A percentile compares a stretch with the other conserved stretches of the same genome.
Conservation (phyloP, 2,888 invertebrate genomes). For the Dione juno region DNA sequence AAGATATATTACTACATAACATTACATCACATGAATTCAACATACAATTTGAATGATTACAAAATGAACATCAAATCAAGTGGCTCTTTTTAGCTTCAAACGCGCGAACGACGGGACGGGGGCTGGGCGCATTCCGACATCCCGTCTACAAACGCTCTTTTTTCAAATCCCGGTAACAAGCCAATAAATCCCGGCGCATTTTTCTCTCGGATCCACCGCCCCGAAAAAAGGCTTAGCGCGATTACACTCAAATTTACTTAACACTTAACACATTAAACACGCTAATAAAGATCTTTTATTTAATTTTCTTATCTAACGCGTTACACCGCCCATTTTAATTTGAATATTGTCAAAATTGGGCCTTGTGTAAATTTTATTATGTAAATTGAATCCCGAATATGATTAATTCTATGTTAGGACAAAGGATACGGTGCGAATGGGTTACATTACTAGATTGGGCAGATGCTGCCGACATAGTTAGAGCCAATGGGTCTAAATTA, state of each 20-base stretch:
- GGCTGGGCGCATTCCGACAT: slow-evolving; percentile 66
- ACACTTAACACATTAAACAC: slow-evolving; percentile 78
- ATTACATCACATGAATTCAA: slow-evolving; percentile 45
- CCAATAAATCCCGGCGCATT: slow-evolving; percentile 82
- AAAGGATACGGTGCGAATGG: slow-evolving; percentile 51
- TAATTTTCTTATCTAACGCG: slow-evolving; percentile 73
- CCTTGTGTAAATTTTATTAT: slow-evolving; percentile 70
- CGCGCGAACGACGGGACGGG: slow-evolving; percentile 56
- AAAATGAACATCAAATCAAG: slow-evolving; percentile 69
- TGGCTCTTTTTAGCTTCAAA: slow-evolving; percentile 68
- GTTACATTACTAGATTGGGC: slow-evolving; percentile 59
- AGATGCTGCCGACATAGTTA: slow-evolving; percentile 41
- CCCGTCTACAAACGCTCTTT: slow-evolving; percentile 70
- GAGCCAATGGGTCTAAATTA: slow-evolving; percentile 47
- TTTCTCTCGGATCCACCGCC: slow-evolving; percentile 63
- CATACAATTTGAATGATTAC: slow-evolving; percentile 67
- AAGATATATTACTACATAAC: background rate
- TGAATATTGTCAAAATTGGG: slow-evolving; percentile 71
- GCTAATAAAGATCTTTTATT: slow-evolving; percentile 76
- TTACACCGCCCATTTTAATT: slow-evolving; percentile 70
- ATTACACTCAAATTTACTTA: slow-evolving; percentile 84
- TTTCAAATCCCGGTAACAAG: slow-evolving; percentile 83
- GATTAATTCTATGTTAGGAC: slow-evolving; percentile 64
- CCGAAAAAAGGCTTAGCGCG: slow-evolving; percentile 77
- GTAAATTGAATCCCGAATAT: slow-evolving; percentile 69